Evolutionary conservation across 1,140 invertebrate genomes (phyloP).

Genomic region (Lepidurus packardi): DNA sequence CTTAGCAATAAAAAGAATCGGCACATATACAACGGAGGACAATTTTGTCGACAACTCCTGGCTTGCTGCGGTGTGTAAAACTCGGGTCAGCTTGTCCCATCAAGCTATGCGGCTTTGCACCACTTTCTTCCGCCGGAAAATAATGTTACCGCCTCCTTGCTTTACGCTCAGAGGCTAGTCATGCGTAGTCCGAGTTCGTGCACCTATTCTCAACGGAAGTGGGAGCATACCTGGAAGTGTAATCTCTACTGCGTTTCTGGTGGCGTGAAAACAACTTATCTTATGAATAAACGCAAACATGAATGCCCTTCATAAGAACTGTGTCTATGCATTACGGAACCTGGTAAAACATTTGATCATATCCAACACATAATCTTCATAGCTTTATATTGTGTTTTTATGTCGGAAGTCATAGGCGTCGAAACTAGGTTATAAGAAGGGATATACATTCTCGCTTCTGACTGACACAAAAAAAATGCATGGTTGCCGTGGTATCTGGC

Average conservation of each 20-base stretch:
- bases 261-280: not conserved
- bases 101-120: too few relatives aligned
- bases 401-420: not conserved
- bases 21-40: too few relatives aligned
- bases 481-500: too few relatives aligned
- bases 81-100: too few relatives aligned
- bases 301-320: slow-evolving; percentile 1
- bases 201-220: not conserved
- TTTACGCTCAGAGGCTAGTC: not conserved
- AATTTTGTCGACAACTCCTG: too few relatives aligned
- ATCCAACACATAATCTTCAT: not conserved
- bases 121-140: too few relatives aligned
- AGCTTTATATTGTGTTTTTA: not conserved
- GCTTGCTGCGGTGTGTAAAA: too few relatives aligned
- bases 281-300: not conserved
- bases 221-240: not conserved
- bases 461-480: too few relatives aligned
- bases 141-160: not conserved
- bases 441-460: too few relatives aligned
- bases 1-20: too few relatives aligned
- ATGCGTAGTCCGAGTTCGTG: not conserved
- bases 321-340: not conserved
- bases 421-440: too few relatives aligned
- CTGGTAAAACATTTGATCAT: not conserved
- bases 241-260: not conserved